These are phyloP conservation scores for Bombus breviceps DNA, from an alignment of 1,140 invertebrate species.

Conservation along the genomic window DNA sequence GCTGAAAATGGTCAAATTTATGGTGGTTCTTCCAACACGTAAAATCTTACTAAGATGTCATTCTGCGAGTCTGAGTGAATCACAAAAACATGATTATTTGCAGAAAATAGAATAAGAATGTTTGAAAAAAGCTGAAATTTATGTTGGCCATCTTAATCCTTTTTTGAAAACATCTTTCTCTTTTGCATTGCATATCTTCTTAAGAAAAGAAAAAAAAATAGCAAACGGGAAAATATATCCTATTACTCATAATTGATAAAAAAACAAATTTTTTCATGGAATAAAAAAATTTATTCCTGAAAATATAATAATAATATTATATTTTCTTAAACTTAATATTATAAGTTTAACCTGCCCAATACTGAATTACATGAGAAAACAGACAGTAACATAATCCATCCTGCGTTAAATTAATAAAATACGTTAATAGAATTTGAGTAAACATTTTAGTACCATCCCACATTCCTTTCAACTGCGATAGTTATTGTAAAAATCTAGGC, in stretches of 20 bases:
- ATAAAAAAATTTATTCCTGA: not conserved
- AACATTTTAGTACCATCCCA: not conserved
- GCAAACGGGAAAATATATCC: too few relatives aligned
- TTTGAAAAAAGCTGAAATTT: not conserved
- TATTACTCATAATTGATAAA: not conserved
- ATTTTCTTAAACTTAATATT: too few relatives aligned
- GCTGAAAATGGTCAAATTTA: not conserved
- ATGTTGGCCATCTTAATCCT: not conserved
- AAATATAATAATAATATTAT: not conserved
- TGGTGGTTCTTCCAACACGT: not conserved
- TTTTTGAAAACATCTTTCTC: too few relatives aligned
- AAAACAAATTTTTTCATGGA: not conserved
- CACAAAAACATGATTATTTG: not conserved
- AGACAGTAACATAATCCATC: not conserved
- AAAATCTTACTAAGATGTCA: not conserved
- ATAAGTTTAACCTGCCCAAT: not conserved
- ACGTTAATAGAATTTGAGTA: not conserved
- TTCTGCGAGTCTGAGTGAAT: not conserved
- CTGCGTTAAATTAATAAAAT: not conserved
- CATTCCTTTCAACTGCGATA: not conserved
- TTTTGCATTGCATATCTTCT: too few relatives aligned
- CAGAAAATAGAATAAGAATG: not conserved
- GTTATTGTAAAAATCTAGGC: constrained; percentile 3
- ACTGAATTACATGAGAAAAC: not conserved
- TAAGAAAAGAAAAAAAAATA: too few relatives aligned